Percentiles rank a stretch among this genome's conserved stretches.
Conservation (phyloP, 2,797 vertebrate species). For the Agapornis canus region DNA sequence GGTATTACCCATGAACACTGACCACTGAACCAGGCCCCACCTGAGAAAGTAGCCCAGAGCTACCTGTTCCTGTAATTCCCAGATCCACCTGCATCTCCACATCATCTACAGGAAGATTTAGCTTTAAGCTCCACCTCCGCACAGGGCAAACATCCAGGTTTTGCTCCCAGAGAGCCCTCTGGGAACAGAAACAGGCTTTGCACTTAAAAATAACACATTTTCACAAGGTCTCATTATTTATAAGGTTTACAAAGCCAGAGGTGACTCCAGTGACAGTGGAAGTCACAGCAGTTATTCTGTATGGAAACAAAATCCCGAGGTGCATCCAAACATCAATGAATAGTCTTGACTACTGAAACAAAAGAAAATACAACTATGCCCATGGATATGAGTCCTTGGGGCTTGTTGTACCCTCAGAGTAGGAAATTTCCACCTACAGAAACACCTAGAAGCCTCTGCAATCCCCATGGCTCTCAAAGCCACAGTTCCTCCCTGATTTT, state of each 20-base stretch:
- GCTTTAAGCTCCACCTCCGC: not conserved
- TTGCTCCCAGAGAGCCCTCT: not conserved
- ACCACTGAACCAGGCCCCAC: no score
- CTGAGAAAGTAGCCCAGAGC: not conserved
- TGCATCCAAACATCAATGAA: not conserved
- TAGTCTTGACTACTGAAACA: not conserved
- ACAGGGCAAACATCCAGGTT: accelerated
- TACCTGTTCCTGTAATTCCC: accelerated
- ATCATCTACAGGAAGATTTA: not conserved
- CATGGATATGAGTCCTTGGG: accelerated
- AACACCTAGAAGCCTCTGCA: not conserved
- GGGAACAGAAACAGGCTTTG: not conserved
- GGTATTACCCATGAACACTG: accelerated
- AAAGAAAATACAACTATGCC: accelerated
- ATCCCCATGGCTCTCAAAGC: not conserved
- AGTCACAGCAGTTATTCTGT: not conserved
- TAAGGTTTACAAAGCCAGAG: not conserved
- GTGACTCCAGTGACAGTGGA: not conserved
- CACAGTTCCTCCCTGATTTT: not conserved
- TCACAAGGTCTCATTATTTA: not conserved
- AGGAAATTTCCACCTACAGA: accelerated
- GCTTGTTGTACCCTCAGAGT: not conserved
- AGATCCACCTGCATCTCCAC: accelerated
- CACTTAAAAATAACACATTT: not conserved
- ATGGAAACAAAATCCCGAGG: not conserved